phyloP scores from a whole-genome alignment of 2,113 vertebrate species.

The Pyrgilauda ruficollis region DNA sequence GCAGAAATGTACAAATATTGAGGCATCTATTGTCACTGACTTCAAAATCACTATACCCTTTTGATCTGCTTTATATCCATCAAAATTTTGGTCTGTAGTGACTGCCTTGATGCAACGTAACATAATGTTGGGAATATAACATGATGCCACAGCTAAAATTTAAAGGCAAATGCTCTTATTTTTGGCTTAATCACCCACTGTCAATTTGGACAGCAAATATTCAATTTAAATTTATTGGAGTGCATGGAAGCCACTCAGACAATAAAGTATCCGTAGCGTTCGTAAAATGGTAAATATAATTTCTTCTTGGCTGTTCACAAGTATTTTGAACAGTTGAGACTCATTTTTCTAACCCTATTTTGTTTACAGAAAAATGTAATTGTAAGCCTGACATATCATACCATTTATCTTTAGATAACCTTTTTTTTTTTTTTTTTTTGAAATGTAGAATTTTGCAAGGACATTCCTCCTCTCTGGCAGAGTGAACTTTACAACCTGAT shows the following conservation, averaged over 20 bases:
- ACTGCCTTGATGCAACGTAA: constrained; percentile 64
- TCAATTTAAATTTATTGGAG: constrained; percentile 74
- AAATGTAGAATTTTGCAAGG: constrained; percentile 40
- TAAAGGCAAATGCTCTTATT: constrained; percentile 73
- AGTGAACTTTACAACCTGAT: constrained; percentile 66
- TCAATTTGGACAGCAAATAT: constrained; percentile 71
- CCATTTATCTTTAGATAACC: background rate
- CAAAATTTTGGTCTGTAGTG: constrained; percentile 69
- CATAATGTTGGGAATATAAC: constrained; percentile 55
- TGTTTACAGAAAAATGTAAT: constrained; percentile 50
- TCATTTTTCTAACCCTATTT: constrained; percentile 37
- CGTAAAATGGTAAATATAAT: constrained; percentile 63
- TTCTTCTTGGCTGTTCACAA: constrained; percentile 66
- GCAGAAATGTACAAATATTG: constrained; percentile 71
- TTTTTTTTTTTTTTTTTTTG: background rate
- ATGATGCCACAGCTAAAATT: constrained; percentile 63
- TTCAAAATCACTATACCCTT: constrained; percentile 73
- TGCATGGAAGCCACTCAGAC: constrained; percentile 66
- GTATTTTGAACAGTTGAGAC: constrained; percentile 52
- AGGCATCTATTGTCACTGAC: constrained; percentile 68
- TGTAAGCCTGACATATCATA: constrained; percentile 22
- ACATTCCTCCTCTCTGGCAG: constrained; percentile 28
- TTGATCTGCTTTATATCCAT: constrained; percentile 74
- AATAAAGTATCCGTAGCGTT: constrained; percentile 61
- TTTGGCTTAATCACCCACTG: constrained; percentile 65